Evolutionary conservation across 1,140 invertebrate species (phyloP), one percentile per base, ranked within the genome.

Genomic region (Tyrophagus putrescentiae): DNA sequence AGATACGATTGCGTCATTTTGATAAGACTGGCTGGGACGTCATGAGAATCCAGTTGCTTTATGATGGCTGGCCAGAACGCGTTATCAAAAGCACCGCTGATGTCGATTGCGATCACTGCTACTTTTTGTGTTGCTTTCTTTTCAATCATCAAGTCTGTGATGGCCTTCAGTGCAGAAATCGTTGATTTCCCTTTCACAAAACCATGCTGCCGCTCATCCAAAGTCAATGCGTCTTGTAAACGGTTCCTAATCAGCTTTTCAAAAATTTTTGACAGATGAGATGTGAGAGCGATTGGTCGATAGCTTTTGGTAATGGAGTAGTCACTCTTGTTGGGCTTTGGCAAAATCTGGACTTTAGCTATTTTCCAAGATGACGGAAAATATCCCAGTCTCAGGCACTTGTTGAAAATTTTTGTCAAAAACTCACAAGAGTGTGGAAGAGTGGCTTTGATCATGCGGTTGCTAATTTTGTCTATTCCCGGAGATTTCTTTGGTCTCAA

Each of bases 181-280:
- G n/a, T n/a, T n/a, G n/a, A n/a, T n/a, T n/a, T n/a, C n/a, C n/a
- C n/a, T n/a, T n/a, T n/a, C n/a, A n/a, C n/a, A n/a, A n/a, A n/a
- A n/a, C n/a, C n/a, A n/a, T n/a, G n/a, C n/a, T n/a, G n/a, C n/a
- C n/a, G n/a, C n/a, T n/a, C n/a, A n/a, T n/a, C n/a, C n/a, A n/a
- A n/a, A n/a, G n/a, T n/a, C n/a, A n/a, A n/a, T n/a, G n/a, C n/a
- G n/a, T n/a, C n/a, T n/a, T n/a, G n/a, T n/a, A n/a, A n/a, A n/a
- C n/a, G n/a, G n/a, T n/a, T n/a, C 36, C n/a, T 39, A 13, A 39
- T 39, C 36, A 52, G n/a, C n/a, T 52, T 18, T 33, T 52, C 48
- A 13, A 52, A 33, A 16, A 52, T n/a, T 48, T 52, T 52, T 16
- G 16, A 16, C 13, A 52, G 16, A 16, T 16, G 13, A 16, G 48